A percentile compares a stretch with the other conserved stretches of the same genome.
These are phyloP conservation scores for Syngnathoides biaculeatus DNA, from an alignment of 2,113 vertebrate species.

Conservation along the genomic window DNA sequence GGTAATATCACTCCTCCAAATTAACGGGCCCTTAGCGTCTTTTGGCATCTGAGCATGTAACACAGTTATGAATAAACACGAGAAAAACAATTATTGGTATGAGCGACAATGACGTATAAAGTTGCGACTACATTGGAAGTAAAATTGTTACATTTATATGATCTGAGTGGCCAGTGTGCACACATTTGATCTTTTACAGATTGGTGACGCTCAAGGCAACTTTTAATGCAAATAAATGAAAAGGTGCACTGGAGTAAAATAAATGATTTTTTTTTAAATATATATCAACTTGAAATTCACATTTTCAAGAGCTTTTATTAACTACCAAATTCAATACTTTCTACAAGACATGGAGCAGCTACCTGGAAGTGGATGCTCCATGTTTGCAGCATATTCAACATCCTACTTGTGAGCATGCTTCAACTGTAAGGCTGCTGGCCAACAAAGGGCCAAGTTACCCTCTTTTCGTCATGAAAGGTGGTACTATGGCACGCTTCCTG, in stretches of 20 bases:
- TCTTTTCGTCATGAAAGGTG: neutral
- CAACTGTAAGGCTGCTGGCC: conserved; percentile 23
- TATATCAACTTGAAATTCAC: neutral
- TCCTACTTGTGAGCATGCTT: conserved; percentile 14
- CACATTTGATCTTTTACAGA: conserved; percentile 8
- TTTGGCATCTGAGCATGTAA: neutral
- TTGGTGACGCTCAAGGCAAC: neutral
- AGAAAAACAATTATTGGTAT: neutral
- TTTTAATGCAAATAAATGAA: neutral
- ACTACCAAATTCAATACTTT: neutral
- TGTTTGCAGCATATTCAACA: conserved; percentile 1
- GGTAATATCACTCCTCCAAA: neutral
- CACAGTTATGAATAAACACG: neutral
- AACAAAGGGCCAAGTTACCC: conserved; percentile 12
- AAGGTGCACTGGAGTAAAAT: no score
- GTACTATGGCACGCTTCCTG: neutral
- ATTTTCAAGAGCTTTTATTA: neutral
- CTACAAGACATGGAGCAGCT: no score
- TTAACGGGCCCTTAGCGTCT: no score
- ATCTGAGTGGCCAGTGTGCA: neutral
- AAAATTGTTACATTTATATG: conserved; percentile 5
- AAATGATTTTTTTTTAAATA: neutral
- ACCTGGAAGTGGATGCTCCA: no score
- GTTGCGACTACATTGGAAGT: neutral
- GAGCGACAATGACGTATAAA: neutral